Base-by-base conservation (phyloP, 2,113 vertebrate species). In the Eolophus roseicapilla region DNA sequence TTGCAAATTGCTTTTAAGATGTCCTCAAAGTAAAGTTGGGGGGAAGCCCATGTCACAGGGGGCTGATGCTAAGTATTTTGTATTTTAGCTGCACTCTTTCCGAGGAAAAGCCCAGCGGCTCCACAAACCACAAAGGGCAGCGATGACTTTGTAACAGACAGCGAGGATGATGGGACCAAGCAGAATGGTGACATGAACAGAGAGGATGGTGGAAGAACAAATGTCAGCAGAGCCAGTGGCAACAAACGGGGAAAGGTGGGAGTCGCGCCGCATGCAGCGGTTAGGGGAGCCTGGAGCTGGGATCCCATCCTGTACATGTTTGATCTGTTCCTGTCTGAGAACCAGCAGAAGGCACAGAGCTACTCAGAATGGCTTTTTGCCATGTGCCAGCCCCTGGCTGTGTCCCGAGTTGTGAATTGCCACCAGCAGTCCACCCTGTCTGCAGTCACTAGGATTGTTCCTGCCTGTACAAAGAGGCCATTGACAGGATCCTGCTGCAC, bases 191-290 rank as follows among this genome's bases (percentile, higher is more conserved):
- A 17, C 1, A 1, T 17, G 28, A 60, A 44, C 2, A 4, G 37
- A 5, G 39, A 43, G 35, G 82, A 49, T 0, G 3, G 75, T 4
- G 50, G 73, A 35, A 83, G 65, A 35, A 67, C 1, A 12, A 81
- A 37, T 1, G n/a, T n/a, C n/a, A 76, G 62, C 65, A 41, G 3
- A 60, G 82, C 39, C 46, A 41, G 0, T 19, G 69, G 64, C 35
- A 73, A 3, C 20, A 97, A 98, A 76, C 97, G 95, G 50, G 25
- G 83, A 50, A 98, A 98, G 98, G 98, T 98, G 53, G 88, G 93
- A 74, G 86, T 49, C 6, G 1, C 4, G 6, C 29, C 2, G 4
- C 0, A 0, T 9, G 67, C 39, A 13, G 50, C 75, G 64, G 21
- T 17, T 17, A 65, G 39, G 19, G 53, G 57, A 68, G 4, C 1